phyloP scores from a whole-genome alignment of 2,888 invertebrate species.

The Pemphredon lugubris region DNA sequence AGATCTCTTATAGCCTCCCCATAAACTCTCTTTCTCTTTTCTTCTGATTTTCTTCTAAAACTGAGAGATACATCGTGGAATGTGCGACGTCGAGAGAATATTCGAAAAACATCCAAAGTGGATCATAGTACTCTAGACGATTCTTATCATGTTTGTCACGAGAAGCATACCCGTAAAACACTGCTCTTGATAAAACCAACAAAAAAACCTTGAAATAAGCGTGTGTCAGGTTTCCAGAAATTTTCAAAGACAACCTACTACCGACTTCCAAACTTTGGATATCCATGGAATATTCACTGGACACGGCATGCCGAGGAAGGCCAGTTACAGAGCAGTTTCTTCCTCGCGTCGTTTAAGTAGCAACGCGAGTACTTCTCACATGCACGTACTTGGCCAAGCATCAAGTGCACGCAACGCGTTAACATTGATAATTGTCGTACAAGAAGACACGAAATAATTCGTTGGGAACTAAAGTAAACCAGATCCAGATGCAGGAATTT shows the following conservation, averaged over 20 bases:
- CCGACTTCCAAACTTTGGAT: neutral
- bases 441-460: slow-evolving; percentile 4
- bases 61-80: slow-evolving; percentile 16
- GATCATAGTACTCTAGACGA: too few species aligned
- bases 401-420: neutral
- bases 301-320: slow-evolving; percentile 4
- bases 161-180: too few species aligned
- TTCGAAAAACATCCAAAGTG: neutral
- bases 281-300: slow-evolving; percentile 17
- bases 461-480: neutral
- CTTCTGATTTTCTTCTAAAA: slow-evolving; percentile 32
- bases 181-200: too few species aligned
- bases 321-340: slow-evolving; percentile 3
- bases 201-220: too few species aligned
- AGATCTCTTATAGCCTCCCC: slow-evolving; percentile 51
- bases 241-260: neutral
- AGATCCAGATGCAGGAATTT: neutral
- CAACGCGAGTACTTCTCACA: slow-evolving; percentile 22
- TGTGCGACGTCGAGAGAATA: slow-evolving; percentile 5
- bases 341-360: neutral
- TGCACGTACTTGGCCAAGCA: slow-evolving; percentile 2
- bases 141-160: too few species aligned
- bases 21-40: slow-evolving; percentile 29
- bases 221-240: too few species aligned
- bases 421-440: neutral